A percentile compares a stretch with the other conserved stretches of the same genome.
Evolutionary conservation across 2,113 vertebrate species (phyloP).

Genomic region (Pogona vitticeps): DNA sequence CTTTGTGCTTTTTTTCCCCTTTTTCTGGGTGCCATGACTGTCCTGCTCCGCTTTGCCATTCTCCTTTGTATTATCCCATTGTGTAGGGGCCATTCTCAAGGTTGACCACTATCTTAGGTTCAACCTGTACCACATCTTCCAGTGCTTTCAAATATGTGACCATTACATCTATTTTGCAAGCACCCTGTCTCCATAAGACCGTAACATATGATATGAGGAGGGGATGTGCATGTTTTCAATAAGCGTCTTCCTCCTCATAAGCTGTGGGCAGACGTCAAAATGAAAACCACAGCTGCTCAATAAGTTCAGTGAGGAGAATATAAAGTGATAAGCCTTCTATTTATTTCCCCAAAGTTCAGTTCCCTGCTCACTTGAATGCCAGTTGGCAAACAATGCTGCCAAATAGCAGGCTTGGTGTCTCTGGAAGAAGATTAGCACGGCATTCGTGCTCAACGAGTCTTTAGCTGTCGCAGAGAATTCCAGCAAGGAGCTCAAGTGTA

Average conservation of each 20-base stretch:
- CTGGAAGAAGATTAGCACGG: conserved; percentile 34
- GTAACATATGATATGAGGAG: rapidly evolving
- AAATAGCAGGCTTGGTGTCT: conserved; percentile 22
- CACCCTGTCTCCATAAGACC: neutral
- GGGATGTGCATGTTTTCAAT: neutral
- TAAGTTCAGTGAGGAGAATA: conserved; percentile 13
- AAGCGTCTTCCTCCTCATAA: rapidly evolving
- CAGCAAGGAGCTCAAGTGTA: conserved; percentile 21
- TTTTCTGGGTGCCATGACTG: neutral
- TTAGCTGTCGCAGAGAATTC: conserved; percentile 14
- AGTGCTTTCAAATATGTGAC: neutral
- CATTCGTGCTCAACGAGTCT: conserved; percentile 15
- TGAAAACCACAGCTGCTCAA: conserved; percentile 12
- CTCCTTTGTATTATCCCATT: neutral
- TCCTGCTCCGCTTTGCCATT: neutral
- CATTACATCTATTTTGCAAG: neutral
- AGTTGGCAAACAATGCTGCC: conserved; percentile 32
- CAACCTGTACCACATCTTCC: neutral
- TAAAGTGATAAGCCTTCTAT: conserved; percentile 33
- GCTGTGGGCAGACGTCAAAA: neutral
- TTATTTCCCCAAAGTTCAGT: conserved; percentile 37
- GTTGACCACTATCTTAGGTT: neutral
- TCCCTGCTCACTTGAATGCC: conserved; percentile 24
- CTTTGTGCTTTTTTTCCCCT: no score
- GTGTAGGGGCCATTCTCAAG: neutral